Conservation (phyloP, 2,888 invertebrate species). For the Parthenolecanium corni region DNA sequence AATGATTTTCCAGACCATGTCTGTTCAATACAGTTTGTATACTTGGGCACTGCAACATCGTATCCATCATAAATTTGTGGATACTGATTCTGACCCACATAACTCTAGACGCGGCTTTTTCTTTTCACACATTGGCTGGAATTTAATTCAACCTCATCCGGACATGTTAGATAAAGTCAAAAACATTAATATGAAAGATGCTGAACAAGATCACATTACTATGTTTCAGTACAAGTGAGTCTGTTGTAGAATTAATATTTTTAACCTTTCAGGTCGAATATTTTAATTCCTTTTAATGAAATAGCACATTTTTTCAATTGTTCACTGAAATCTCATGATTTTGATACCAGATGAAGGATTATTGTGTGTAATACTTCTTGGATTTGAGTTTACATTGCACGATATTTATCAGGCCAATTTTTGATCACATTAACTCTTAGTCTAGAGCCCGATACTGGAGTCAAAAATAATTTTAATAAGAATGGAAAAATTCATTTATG, state of each 20-base stretch:
- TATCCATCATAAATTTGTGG: slow-evolving; percentile 41
- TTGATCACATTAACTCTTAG: no score
- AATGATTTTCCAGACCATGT: slow-evolving; percentile 31
- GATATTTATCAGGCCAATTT: no score
- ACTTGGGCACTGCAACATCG: slow-evolving; percentile 40
- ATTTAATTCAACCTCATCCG: slow-evolving; percentile 40
- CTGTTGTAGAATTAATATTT: background rate
- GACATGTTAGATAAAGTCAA: slow-evolving; percentile 55
- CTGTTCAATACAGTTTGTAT: slow-evolving; percentile 31
- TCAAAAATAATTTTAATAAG: no score
- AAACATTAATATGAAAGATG: slow-evolving; percentile 69
- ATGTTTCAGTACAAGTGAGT: slow-evolving; percentile 75
- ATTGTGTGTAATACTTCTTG: no score
- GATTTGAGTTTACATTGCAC: no score
- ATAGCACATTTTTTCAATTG: no score
- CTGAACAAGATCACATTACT: slow-evolving; percentile 66
- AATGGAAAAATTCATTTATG: no score
- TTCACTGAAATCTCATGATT: no score
- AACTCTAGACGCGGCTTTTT: slow-evolving; percentile 44
- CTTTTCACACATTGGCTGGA: slow-evolving; percentile 47
- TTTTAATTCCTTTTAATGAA: no score
- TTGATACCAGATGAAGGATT: no score
- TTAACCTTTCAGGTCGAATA: no score
- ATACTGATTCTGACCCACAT: slow-evolving; percentile 42
- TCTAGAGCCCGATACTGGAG: no score